Conservation (phyloP, 2,797 vertebrate species). For the Enteromius radiatus region DNA sequence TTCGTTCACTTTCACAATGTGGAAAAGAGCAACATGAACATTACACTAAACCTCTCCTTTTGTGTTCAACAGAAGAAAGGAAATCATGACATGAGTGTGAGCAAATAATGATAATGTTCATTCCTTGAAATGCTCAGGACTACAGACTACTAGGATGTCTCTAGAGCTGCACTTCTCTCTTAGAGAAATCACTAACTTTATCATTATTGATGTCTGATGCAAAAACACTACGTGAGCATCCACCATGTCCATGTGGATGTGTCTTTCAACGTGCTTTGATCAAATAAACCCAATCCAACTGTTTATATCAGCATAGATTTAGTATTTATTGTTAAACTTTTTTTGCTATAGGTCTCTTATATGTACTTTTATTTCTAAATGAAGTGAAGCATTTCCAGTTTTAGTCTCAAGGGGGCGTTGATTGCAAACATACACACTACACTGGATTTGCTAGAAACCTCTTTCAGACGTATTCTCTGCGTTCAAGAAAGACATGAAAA, state of each 20-base stretch:
- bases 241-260: conserved; percentile 9
- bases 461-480: neutral
- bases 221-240: conserved; percentile 6
- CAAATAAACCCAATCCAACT: conserved; percentile 34
- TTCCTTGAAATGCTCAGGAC: conserved; percentile 12
- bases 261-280: conserved; percentile 12
- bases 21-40: neutral
- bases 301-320: neutral
- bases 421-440: neutral
- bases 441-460: neutral
- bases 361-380: neutral
- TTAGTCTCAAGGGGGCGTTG: conserved; percentile 19
- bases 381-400: neutral
- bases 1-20: neutral
- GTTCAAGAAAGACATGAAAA: neutral
- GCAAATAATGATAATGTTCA: neutral
- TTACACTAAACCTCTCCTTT: neutral
- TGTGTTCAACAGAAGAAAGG: neutral
- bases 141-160: neutral
- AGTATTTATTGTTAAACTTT: conserved; percentile 5
- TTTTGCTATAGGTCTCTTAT: neutral
- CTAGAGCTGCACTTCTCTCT: neutral
- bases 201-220: neutral
- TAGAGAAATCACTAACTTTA: neutral
- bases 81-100: neutral